Evolutionary conservation across 1,140 invertebrate genomes (phyloP), one percentile per base, ranked within the genome.

Genomic region (Meloidogyne chitwoodi): DNA sequence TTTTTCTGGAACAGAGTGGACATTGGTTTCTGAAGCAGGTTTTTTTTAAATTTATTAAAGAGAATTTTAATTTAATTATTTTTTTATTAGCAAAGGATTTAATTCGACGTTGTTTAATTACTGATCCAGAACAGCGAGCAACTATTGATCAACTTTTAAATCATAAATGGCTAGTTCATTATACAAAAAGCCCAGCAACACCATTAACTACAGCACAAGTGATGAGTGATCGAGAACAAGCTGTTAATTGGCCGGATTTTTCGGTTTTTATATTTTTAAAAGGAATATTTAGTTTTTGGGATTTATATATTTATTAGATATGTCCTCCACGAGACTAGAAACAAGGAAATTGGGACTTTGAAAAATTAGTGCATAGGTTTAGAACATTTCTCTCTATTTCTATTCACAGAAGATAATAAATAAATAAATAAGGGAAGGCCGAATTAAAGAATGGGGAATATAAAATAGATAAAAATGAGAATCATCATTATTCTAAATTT

Each of bases 1-100:
- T 83, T 99, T 98, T 88, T 94, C 95, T 0, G 91, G 92, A 81
- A 93, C 94, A 0, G 96, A 99, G 88, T 99, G 96, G 96, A 91
- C 92, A 73, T 92, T 93, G 85, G 95, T 99, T 0, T 96, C 94
- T 62, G 89, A 92, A 75, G 93, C 95, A 88, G 95, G 89, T 90
- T 29, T n/a, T 16, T 70, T 22, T 65, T 41, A 22, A n/a, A 22
- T 79, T 73, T 31, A n/a, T 14, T n/a, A 5, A 3, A 6, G 8
- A 22, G 2, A 16, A 75, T 70, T 38, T 22, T 16, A 78, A 22
- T 24, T 41, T 29, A 34, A 29, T 8, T 69, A 87, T 88, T 31
- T 82, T 6, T n/a, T n/a, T n/a, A n/a, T n/a, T n/a, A 90, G 90
- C 96, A 0, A 97, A 98, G 89, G 93, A 95, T 87, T 90, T 99